A percentile compares a stretch with the other conserved stretches of the same genome.
Evolutionary conservation across 2,888 invertebrate species (phyloP).

Genomic region (Drosophila putrida): DNA sequence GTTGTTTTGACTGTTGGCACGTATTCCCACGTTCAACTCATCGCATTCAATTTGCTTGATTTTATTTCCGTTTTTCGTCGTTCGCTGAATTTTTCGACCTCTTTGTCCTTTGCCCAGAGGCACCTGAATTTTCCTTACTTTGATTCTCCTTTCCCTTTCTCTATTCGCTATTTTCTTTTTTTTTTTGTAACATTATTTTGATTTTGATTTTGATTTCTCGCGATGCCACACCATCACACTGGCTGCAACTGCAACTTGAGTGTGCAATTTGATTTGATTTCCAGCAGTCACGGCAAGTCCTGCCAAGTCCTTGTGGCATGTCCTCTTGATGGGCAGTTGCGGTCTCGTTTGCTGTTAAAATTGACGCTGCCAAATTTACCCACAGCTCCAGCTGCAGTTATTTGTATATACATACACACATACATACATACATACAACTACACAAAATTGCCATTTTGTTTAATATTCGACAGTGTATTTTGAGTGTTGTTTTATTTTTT

Average conservation of each 20-base stretch:
- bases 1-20: constrained; percentile 66
- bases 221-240: constrained; percentile 23
- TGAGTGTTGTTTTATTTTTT: constrained; percentile 26
- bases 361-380: constrained; percentile 47
- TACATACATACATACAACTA: constrained; percentile 9
- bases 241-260: constrained; percentile 75
- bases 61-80: constrained; percentile 68
- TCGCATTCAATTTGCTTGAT: constrained; percentile 78
- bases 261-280: constrained; percentile 80
- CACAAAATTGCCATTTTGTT: constrained; percentile 76
- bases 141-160: constrained; percentile 3
- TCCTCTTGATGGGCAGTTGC: constrained; percentile 56
- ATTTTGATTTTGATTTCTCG: constrained; percentile 61
- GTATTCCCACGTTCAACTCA: constrained; percentile 75
- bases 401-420: not conserved
- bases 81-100: constrained; percentile 20
- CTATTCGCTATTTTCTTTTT: too few relatives aligned
- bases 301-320: constrained; percentile 63
- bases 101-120: constrained; percentile 40
- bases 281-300: constrained; percentile 52
- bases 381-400: constrained; percentile 22
- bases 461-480: constrained; percentile 70
- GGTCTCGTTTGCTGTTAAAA: constrained; percentile 60
- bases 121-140: constrained; percentile 43
- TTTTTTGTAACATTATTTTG: constrained; percentile 15